Conservation (phyloP, 2,888 invertebrate species). For the Eustalomyia histrio region DNA sequence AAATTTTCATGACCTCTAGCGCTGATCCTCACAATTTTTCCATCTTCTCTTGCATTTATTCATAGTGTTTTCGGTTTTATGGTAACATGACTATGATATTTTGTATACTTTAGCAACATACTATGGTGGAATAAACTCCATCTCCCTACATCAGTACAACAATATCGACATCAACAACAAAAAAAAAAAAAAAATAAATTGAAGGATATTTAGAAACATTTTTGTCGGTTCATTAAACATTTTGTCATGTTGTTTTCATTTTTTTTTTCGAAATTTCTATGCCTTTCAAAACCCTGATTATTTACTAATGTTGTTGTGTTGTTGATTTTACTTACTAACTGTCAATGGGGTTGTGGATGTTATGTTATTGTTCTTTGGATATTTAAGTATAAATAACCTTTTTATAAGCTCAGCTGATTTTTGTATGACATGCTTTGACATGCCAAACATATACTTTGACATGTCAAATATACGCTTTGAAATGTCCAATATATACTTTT, state of each 20-base stretch:
- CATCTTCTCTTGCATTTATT: too few relatives aligned
- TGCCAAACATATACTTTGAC: too few relatives aligned
- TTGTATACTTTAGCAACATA: too few relatives aligned
- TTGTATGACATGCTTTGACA: constrained; percentile 55
- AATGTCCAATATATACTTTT: constrained; percentile 45
- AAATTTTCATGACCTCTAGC: too few relatives aligned
- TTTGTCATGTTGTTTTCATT: constrained; percentile 50
- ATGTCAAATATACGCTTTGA: too few relatives aligned
- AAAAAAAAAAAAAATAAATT: not conserved
- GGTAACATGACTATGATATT: too few relatives aligned
- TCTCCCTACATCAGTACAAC: constrained; percentile 4
- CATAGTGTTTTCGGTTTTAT: too few relatives aligned
- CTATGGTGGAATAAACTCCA: too few relatives aligned
- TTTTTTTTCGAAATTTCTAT: constrained; percentile 7
- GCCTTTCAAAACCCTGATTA: constrained; percentile 53
- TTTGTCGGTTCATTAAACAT: constrained; percentile 62
- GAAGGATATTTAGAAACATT: constrained; percentile 49
- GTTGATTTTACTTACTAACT: constrained; percentile 14
- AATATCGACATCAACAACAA: constrained; percentile 20
- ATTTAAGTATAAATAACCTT: constrained; percentile 44
- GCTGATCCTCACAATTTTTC: too few relatives aligned
- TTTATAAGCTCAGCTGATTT: constrained; percentile 47
- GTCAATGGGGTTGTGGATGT: constrained; percentile 42
- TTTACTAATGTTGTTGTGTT: not conserved
- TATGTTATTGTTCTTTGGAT: constrained; percentile 16